Base-by-base conservation (phyloP, 2,113 vertebrate species). In the Catagonus wagneri region DNA sequence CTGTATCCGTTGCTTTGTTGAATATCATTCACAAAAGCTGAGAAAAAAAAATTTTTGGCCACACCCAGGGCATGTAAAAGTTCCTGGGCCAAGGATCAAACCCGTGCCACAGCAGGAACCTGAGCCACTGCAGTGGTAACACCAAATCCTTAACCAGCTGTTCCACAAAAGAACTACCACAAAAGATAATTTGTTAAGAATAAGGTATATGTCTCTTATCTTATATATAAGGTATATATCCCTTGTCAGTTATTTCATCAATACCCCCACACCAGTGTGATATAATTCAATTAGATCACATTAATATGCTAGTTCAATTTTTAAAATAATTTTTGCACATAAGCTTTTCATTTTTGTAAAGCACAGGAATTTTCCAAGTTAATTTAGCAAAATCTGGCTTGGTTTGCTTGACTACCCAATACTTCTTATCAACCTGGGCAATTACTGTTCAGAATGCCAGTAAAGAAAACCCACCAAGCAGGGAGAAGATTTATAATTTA, bases 271-370 rank as follows among this genome's bases (percentile, higher is more conserved):
- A 83, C 16, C 29, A 80, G 8, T 79, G 61, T 74, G 32, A 81
- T 34, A 29, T 60, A 75, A 94, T 86, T 84, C 90, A 84, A 60
- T 91, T 27, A 66, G 32, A 56, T 80, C 36, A 89, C 9, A 86
- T 71, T 85, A 66, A 87, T 9, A 34, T 32, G 58, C 63, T 68
- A 58, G 52, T 65, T 87, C 60, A 74, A 84, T 80, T 78, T 85
- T 34, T 69, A 93, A 94, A 90, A 84, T 79, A 84, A 93, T 80
- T 94, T 97, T 75, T 87, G 17, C 36, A 63, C 85, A 16, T 39
- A 88, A 60, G 22, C 29, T 61, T 90, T 74, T 60, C 83, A 86
- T 79, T 84, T 87, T 94, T 87, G n/a, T 79, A 78, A 94, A 94
- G 27, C 11, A 86, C 11, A 83, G n/a, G 34, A 65, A 87, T 93